Percentiles rank a stretch among this genome's conserved stretches.
Conservation (phyloP, 2,797 vertebrate genomes). For the Syngnathus acus region DNA sequence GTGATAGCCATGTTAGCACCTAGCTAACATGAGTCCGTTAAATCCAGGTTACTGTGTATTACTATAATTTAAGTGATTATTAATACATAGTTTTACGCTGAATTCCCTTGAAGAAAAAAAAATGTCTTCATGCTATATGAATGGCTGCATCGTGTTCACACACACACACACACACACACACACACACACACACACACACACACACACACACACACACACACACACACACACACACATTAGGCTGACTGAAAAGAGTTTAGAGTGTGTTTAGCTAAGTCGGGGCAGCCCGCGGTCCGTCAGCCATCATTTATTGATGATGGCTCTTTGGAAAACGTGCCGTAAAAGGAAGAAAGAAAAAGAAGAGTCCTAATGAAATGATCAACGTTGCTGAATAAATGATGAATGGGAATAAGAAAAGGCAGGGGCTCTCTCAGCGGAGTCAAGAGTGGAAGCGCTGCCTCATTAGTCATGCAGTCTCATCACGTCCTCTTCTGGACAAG, state of each 20-base stretch:
- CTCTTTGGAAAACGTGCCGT: conserved; percentile 69
- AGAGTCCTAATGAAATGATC: conserved; percentile 97
- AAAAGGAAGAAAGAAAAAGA: conserved; percentile 35
- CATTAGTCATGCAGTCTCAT: conserved; percentile 94
- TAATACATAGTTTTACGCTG: neutral
- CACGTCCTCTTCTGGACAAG: conserved; percentile 80
- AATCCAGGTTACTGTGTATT: too few species aligned
- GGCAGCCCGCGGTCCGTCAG: conserved; percentile 75
- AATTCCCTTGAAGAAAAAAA: neutral
- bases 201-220: conserved; percentile 1
- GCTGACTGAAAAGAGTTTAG: neutral
- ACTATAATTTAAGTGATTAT: neutral
- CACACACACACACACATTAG: neutral
- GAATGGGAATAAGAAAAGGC: conserved; percentile 92
- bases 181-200: too few species aligned
- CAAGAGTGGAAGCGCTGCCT: conserved; percentile 67
- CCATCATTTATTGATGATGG: conserved; percentile 97
- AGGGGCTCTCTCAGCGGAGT: conserved; percentile 87
- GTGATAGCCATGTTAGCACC: too few species aligned
- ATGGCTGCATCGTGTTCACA: conserved; percentile 38
- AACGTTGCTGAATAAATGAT: conserved; percentile 99
- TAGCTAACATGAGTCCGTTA: too few species aligned
- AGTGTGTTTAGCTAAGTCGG: conserved; percentile 66
- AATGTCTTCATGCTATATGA: neutral
- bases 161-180: neutral